Base-by-base conservation (phyloP, 1,140 invertebrate species). In the Dinoponera quadriceps region DNA sequence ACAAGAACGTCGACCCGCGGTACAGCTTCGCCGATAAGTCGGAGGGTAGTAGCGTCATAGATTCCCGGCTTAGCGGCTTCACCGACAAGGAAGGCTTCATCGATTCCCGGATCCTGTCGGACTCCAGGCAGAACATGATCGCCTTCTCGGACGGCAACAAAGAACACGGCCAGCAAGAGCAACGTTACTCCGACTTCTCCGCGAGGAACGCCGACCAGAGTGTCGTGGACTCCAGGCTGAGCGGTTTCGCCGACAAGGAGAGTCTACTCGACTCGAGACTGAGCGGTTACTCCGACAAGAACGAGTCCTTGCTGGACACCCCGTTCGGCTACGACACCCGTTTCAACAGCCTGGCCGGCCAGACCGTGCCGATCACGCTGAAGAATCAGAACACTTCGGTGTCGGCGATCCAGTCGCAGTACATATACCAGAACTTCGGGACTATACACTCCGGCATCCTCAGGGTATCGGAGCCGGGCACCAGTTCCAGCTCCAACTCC, bases 351-450 rank as follows among this genome's bases (percentile, higher is more conserved):
- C 60, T 94, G 3, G 94, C 94, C 1, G 94, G 94, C 0, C 94
- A 94, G 38, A 94, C 94, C 0, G 94, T 94, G 5, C 94, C 94
- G 4, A 94, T 94, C 38, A 94, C 93, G 1, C 74, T 94, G n/a
- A 94, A 94, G 78, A 94, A 94, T 54, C 93, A 94, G 11, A 93
- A 92, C 38, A 84, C 93, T 0, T 91, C 93, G 2, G 91, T 93
- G 27, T 92, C 94, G 18, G 91, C 91, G 18, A 93, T 93, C 27
- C 92, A 93, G 29, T 87, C 92, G 0, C 93, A 94, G 16, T 93
- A 93, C 13, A 93, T 94, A 73, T 94, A 94, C 57, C 93, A 94
- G 63, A 94, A 94, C 33, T 94, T 94, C 20, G 94, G 94, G 0
- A 94, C 94, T 4, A 94, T 94, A 73, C 93, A 94, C 82, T 94